Evolutionary conservation across 2,888 invertebrate species (phyloP), one percentile per base, ranked within the genome.

Genomic region (Scaptomyza tumidula): DNA sequence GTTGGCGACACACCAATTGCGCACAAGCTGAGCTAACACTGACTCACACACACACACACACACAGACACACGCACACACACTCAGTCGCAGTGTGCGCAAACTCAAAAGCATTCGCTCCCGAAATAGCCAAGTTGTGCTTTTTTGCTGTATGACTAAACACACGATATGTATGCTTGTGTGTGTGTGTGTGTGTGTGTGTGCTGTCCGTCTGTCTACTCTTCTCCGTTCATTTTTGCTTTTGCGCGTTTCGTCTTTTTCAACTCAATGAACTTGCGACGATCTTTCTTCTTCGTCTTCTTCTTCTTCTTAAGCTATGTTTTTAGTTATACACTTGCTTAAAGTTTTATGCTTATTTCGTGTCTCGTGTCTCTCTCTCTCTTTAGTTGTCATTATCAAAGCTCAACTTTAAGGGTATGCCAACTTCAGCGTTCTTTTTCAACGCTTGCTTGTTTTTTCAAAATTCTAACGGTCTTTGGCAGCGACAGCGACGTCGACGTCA

Each of bases 51-150:
- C 44, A 50, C 41, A 54, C 55, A 54, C 68, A 54, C 50, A 53
- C 52, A 59, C 63, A 54, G 56, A 61, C 13, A 48, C 35, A 37
- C 50, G 14, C 35, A 43, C 29, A 45, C 13, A 45, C 57, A 43
- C 10, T 19, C 29, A 13, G 41, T 27, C 16, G 24, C 16, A 16
- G 19, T 35, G 49, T 59, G 62, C 66, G 71, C 71, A 56, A 70
- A 64, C 77, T 66, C 59, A 67, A 67, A 79, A 81, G 72, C 80
- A 45, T 73, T 82, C 78, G 80, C 80, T 82, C 82, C 82, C 85
- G 74, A 83, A 83, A 84, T 82, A 83, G 82, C 84, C 70, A 83
- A 84, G 78, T 78, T 75, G 14, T 60, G 29, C 9, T 55, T 58
- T 55, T 58, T 19, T 60, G 57, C 33, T 73, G 58, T 70, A 80